Percentiles rank a stretch among this genome's conserved stretches.
Evolutionary conservation across 2,797 vertebrate genomes (phyloP).

Genomic region (Darevskia mixta): DNA sequence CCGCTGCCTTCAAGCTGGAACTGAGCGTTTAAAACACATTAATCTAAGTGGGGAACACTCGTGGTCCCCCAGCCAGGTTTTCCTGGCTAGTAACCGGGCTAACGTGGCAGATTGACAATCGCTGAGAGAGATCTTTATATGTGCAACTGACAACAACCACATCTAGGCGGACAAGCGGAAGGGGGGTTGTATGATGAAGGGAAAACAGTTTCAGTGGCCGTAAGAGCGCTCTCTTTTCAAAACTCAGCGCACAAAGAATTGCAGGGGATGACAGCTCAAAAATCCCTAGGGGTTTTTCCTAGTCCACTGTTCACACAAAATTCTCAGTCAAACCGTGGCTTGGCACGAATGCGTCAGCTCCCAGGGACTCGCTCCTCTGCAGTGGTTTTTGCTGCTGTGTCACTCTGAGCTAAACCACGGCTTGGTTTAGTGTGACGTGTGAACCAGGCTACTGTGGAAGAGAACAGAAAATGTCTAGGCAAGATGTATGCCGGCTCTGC

Average conservation of each 20-base stretch:
- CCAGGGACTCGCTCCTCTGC: too few relatives aligned
- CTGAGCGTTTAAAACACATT: background rate
- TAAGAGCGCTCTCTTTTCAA: too few relatives aligned
- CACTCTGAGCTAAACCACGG: too few relatives aligned
- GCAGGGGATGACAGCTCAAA: background rate
- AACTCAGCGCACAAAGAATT: background rate
- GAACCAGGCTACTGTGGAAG: too few relatives aligned
- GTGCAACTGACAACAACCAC: background rate
- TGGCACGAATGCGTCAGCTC: too few relatives aligned
- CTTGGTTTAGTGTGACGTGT: too few relatives aligned
- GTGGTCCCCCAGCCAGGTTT: background rate
- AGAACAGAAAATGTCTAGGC: too few relatives aligned
- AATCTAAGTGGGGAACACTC: background rate
- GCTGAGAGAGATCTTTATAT: background rate
- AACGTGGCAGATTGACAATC: conserved; percentile 7
- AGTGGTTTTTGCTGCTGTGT: too few relatives aligned
- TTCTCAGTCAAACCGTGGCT: too few relatives aligned
- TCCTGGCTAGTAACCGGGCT: background rate
- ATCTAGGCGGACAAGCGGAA: background rate
- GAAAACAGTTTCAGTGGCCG: background rate
- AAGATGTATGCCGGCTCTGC: too few relatives aligned
- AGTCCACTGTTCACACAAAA: background rate
- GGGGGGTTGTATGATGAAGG: background rate
- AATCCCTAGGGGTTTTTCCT: background rate
- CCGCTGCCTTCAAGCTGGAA: background rate